phyloP scores from a whole-genome alignment of 2,113 vertebrate species.

The sheep (Ovis aries) region DNA sequence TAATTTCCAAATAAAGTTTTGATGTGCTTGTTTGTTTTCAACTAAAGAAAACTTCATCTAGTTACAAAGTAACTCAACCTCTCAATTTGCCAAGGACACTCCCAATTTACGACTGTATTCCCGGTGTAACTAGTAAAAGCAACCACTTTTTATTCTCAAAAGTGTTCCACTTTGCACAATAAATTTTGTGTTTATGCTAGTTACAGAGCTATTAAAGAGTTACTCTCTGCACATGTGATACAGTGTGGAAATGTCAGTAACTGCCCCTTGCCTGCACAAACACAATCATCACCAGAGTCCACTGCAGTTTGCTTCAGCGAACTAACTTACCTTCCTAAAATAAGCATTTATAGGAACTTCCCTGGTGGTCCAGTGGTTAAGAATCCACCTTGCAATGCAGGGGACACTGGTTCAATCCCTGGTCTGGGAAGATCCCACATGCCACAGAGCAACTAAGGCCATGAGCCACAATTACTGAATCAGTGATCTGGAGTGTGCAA shows the following conservation, averaged over 20 bases:
- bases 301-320: background rate
- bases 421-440: background rate
- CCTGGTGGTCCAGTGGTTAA: background rate
- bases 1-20: background rate
- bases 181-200: background rate
- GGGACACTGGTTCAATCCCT: background rate
- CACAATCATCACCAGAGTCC: background rate
- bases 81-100: background rate
- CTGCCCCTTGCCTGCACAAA: background rate
- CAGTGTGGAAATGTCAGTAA: background rate
- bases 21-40: background rate
- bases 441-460: background rate
- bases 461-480: background rate
- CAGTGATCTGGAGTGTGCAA: background rate
- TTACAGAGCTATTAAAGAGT: background rate
- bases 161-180: background rate
- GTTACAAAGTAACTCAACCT: background rate
- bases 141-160: background rate
- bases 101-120: background rate
- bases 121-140: background rate
- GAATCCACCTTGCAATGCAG: background rate
- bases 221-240: background rate
- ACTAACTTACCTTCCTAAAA: background rate
- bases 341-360: background rate
- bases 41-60: background rate